A percentile compares a stretch with the other conserved stretches of the same genome.
phyloP scores from a whole-genome alignment of 1,140 invertebrate genomes.

The Zaprionus camerounensis region DNA sequence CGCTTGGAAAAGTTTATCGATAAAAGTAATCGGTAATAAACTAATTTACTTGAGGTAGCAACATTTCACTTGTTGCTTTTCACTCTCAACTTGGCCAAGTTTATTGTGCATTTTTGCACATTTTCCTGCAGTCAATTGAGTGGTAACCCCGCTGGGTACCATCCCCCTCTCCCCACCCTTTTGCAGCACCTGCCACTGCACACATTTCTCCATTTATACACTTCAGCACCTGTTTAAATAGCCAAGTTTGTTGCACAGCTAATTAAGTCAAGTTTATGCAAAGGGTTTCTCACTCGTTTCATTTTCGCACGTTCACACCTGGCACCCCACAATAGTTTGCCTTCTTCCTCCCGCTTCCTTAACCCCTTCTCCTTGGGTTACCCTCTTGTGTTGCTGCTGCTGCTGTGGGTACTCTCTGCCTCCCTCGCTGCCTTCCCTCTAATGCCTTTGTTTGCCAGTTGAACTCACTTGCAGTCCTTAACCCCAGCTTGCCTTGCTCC shows the following conservation, averaged over 20 bases:
- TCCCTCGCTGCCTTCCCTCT: conserved; percentile 7
- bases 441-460: conserved; percentile 49
- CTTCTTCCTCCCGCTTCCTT: background rate
- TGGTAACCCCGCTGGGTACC: background rate
- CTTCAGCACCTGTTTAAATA: conserved; percentile 75
- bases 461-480: conserved; percentile 36
- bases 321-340: background rate
- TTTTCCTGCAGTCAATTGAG: conserved; percentile 1
- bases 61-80: background rate
- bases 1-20: background rate
- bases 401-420: background rate
- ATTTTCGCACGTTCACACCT: conserved; percentile 53
- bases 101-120: background rate
- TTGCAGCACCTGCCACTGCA: conserved; percentile 14
- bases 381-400: background rate
- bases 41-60: background rate
- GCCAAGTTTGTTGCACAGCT: conserved; percentile 77
- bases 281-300: conserved; percentile 45
- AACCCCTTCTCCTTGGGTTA: background rate
- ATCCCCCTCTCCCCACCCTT: background rate
- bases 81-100: conserved; percentile 1
- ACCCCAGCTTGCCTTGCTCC: background rate
- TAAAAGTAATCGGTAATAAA: background rate
- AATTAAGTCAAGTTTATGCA: conserved; percentile 83
- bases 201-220: conserved; percentile 30